Evolutionary conservation across 2,888 invertebrate genomes (phyloP), one percentile per base, ranked within the genome.

Genomic region (Eristalinus aeneus): DNA sequence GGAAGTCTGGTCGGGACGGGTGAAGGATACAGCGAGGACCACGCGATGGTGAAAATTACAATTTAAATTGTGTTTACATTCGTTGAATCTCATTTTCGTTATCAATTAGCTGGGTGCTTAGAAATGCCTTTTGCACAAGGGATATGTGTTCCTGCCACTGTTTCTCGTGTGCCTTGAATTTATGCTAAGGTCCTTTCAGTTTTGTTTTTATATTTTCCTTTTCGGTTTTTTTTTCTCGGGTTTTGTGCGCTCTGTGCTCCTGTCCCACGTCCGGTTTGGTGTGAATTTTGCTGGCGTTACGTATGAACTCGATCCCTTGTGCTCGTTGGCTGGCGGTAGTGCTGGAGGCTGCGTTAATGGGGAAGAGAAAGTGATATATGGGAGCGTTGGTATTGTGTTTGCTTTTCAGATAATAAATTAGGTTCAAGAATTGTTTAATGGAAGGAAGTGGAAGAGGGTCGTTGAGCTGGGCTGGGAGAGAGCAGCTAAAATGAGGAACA

Each of bases 31-130:
- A 63, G 71, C 65, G 71, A 74, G 65, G 75, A 67, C 69, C 58
- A 23, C 58, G 27, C 27, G 58, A 63, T 72, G 68, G 68, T 46
- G 72, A 80, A 72, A 85, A 80, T 80, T 73, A 80, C 76, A 80
- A 69, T 80, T 69, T 65, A 77, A 77, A 73, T 80, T 85, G 54
- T 85, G 76, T 85, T 80, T 80, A 72, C 85, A 77, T 73, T 69
- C 85, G 76, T 68, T 76, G 73, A 76, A 85, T 77, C 85, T 77
- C 73, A 69, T 85, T 85, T 85, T 85, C 80, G 77, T 85, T 85
- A 85, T 80, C 85, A 85, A 85, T 85, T 85, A 85, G 85, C 85
- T 73, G 20, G 80, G 73, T 73, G 72, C 76, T 85, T 80, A 77
- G 80, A 63, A 76, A 73, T 73, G 75, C 58, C 77, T 72, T 68